Evolutionary conservation across 2,888 invertebrate species (phyloP).

Genomic region (Pyralis farinalis): DNA sequence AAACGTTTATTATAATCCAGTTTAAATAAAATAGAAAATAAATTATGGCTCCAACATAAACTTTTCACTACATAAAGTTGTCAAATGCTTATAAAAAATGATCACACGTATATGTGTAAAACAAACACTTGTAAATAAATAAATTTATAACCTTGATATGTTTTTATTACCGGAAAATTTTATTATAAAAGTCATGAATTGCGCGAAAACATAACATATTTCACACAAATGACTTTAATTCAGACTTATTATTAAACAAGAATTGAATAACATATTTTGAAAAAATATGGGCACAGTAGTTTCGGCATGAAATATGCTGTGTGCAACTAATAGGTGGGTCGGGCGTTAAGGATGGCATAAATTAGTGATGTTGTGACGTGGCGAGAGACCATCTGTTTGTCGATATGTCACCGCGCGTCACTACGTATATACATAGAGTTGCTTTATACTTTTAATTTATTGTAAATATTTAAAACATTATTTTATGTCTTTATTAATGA

Average conservation of each 20-base stretch:
- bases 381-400: conserved; percentile 73
- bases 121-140: too few species aligned
- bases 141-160: too few species aligned
- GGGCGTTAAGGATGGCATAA: conserved; percentile 78
- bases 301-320: conserved; percentile 61
- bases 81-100: too few species aligned
- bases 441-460: conserved; percentile 23
- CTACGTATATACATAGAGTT: conserved; percentile 49
- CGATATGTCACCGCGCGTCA: conserved; percentile 71
- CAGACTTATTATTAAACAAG: conserved; percentile 1
- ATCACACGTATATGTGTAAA: too few species aligned
- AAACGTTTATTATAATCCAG: too few species aligned
- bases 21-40: too few species aligned
- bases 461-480: too few species aligned
- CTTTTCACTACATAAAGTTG: too few species aligned
- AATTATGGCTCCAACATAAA: too few species aligned
- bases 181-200: neutral
- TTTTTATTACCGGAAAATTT: neutral
- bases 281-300: conserved; percentile 45
- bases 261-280: neutral
- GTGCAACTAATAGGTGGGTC: conserved; percentile 77
- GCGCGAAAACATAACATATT: conserved; percentile 3
- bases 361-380: conserved; percentile 77
- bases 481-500: too few species aligned
- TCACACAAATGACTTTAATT: neutral